Conservation (phyloP, 2,113 vertebrate genomes). For the Donacobius atricapilla region DNA sequence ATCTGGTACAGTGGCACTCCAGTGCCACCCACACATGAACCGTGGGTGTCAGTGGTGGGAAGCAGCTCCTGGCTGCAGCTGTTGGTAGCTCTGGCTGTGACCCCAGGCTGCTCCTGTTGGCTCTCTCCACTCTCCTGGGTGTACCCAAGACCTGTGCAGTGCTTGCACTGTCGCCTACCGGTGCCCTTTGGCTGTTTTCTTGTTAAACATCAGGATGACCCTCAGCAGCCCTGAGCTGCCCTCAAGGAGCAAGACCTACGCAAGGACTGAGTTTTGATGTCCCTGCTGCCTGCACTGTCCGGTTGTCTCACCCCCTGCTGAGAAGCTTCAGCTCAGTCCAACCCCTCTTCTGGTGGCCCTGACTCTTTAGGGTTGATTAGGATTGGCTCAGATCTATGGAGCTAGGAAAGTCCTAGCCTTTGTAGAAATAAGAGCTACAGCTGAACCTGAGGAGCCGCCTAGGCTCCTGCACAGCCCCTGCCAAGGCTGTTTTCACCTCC, state of each 20-base stretch:
- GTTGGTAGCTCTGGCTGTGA: neutral
- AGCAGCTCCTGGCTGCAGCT: neutral
- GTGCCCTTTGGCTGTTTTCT: neutral
- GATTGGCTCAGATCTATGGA: neutral
- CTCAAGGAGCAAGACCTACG: neutral
- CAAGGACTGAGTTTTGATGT: neutral
- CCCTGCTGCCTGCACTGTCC: neutral
- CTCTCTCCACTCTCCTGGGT: neutral
- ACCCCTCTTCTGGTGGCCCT: neutral
- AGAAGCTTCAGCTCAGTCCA: neutral
- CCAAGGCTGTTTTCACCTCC: neutral
- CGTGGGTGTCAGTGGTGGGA: neutral
- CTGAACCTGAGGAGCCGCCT: neutral
- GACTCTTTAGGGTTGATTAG: neutral
- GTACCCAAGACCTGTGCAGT: too few relatives aligned
- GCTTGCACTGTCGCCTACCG: neutral
- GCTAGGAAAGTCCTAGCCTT: neutral
- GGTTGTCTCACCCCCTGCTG: accelerated
- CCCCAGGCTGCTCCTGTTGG: neutral
- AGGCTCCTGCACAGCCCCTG: neutral
- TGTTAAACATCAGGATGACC: accelerated
- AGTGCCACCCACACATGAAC: too few relatives aligned
- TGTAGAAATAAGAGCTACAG: neutral
- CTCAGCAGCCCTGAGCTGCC: too few relatives aligned
- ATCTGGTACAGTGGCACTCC: neutral